Base-by-base conservation (phyloP, 1,140 invertebrate genomes). In the Lordiphosa mommai region DNA sequence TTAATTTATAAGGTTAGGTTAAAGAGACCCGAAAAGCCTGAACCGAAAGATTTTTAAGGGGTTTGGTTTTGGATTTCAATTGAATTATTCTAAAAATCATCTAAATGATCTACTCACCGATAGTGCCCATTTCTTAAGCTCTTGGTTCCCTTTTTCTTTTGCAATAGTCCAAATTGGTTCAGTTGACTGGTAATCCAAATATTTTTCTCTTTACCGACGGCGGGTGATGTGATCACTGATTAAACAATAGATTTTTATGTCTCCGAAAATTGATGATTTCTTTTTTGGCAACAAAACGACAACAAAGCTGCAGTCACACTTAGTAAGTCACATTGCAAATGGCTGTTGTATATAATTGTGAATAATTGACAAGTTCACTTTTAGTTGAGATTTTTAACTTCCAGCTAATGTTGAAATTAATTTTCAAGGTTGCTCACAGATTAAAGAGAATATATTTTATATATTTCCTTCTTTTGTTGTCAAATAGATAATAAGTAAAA, bases 241-340 rank as follows among this genome's bases (percentile, higher is more conserved):
- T 16, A n/a, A 40, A 13, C 20, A 41, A 36, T 16, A 13, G 8
- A 20, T 23, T 16, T 16, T 14, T 13, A 43, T 12, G 17, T 29
- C 27, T 67, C 32, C n/a, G n/a, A 10, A 16, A 50, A 6, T 17
- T 29, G 30, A 2, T 23, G 10, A 17, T 38, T 33, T 13, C 29
- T 30, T 63, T 40, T n/a, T 58, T 44, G 46, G 47, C 51, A 68
- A 79, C 63, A 49, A 58, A 79, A 61, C 32, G 51, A 61, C 27
- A 41, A 58, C 48, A 52, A 43, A 57, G 43, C 59, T 36, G 43
- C 46, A 52, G 14, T 63, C 49, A 59, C 74, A 82, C 76, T 82
- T 63, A 38, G 32, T 67, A 52, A 80, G 77, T 80, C 76, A 80
- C 76, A 80, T 80, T 80, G 77, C 76, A 80, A 82, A 59, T 49